Conservation (phyloP, 2,888 invertebrate genomes). For the Xylocampa areola region DNA sequence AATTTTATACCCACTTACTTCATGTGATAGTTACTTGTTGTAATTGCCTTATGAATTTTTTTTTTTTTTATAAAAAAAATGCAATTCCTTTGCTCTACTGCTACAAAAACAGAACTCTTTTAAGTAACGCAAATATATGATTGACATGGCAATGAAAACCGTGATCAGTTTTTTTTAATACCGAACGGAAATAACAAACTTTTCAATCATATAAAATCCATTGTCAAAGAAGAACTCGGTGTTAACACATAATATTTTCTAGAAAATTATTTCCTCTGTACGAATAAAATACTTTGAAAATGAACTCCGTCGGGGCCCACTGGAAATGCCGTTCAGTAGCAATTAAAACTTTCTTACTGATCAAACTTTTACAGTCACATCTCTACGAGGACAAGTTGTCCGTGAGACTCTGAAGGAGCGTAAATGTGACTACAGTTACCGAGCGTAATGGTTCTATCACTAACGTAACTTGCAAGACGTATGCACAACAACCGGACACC, state of each 20-base stretch:
- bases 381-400: conserved; percentile 73
- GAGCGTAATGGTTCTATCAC: conserved; percentile 59
- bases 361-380: conserved; percentile 85
- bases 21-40: too few relatives aligned
- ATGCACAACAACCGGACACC: conserved; percentile 13
- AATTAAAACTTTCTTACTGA: conserved; percentile 87
- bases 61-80: too few relatives aligned
- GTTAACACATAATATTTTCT: conserved; percentile 57
- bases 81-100: too few relatives aligned
- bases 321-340: conserved; percentile 82
- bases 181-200: conserved; percentile 4
- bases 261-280: conserved; percentile 67
- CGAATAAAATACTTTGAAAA: conserved; percentile 76
- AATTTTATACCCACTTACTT: too few relatives aligned
- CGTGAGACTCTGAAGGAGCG: conserved; percentile 65
- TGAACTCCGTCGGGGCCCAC: conserved; percentile 67
- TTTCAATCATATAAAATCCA: too few relatives aligned
- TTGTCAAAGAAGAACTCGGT: conserved; percentile 14
- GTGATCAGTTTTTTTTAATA: too few relatives aligned
- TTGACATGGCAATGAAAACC: too few relatives aligned
- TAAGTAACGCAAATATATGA: too few relatives aligned
- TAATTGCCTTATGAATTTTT: too few relatives aligned
- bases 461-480: conserved; percentile 59
- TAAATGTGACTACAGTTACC: conserved; percentile 71
- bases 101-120: too few relatives aligned